Evolutionary conservation across 2,113 vertebrate genomes (phyloP).

Genomic region (Gambusia holbrooki): DNA sequence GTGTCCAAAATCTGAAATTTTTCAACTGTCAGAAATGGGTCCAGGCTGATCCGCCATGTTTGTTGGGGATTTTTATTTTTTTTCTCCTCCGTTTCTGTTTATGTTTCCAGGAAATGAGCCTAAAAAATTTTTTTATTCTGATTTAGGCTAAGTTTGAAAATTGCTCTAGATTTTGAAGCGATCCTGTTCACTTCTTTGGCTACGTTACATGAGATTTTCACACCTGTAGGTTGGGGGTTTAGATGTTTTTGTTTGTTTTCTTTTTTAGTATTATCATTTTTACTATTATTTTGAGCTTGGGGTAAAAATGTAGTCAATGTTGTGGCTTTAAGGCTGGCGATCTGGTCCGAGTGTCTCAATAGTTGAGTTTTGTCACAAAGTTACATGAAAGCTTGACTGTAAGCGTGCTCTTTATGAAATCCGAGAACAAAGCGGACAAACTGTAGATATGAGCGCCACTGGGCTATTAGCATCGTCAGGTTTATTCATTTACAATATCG

Average conservation of each 20-base stretch:
- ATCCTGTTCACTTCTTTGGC: neutral
- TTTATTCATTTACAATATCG: conserved; percentile 47
- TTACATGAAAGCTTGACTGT: conserved; percentile 24
- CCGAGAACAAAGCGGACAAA: conserved; percentile 31
- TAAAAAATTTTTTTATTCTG: neutral
- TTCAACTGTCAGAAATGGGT: conserved; percentile 42
- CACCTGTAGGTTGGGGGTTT: neutral
- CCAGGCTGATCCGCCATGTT: conserved; percentile 37
- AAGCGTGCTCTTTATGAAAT: conserved; percentile 56
- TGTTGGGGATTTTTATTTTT: conserved; percentile 24
- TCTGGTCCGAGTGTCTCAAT: conserved; percentile 31
- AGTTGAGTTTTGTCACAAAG: conserved; percentile 21
- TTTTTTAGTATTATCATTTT: too few relatives aligned
- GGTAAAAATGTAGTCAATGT: neutral
- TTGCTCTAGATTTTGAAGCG: neutral
- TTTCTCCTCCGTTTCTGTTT: conserved; percentile 3
- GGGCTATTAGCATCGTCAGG: conserved; percentile 38
- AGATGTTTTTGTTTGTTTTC: neutral
- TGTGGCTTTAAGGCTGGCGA: conserved; percentile 7
- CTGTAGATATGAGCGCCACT: conserved; percentile 55
- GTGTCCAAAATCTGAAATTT: conserved; percentile 24
- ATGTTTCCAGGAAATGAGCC: neutral
- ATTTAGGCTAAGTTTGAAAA: neutral
- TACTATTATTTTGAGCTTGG: neutral
- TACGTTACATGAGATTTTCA: conserved; percentile 7